phyloP scores from a whole-genome alignment of 1,140 invertebrate genomes.

The Drosophila miranda region DNA sequence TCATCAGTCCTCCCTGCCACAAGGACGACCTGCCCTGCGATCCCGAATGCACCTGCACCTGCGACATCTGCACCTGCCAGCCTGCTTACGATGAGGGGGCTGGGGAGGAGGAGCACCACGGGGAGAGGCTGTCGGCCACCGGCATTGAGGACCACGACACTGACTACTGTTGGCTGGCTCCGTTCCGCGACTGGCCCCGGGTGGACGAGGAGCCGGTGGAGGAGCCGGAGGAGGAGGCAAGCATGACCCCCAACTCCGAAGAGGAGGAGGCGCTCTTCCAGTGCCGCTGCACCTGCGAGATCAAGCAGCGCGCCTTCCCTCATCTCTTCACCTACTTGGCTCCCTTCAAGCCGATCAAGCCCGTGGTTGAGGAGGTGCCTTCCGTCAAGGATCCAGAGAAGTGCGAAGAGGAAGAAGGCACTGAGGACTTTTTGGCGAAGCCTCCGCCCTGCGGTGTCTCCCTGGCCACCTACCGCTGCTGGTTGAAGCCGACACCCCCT shows the following conservation, averaged over 20 bases:
- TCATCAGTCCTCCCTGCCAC: constrained; percentile 46
- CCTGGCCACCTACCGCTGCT: constrained; percentile 44
- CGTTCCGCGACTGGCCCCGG: constrained; percentile 34
- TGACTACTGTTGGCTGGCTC: constrained; percentile 59
- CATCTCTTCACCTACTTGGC: constrained; percentile 55
- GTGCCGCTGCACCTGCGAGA: constrained; percentile 37
- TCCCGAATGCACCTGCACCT: constrained; percentile 59
- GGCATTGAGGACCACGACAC: constrained; percentile 64
- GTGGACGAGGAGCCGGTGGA: background rate
- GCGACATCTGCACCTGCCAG: constrained; percentile 44
- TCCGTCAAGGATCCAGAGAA: background rate
- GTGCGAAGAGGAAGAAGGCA: background rate
- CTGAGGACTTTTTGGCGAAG: constrained; percentile 16
- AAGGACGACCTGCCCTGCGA: constrained; percentile 34
- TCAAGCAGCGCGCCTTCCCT: constrained; percentile 33
- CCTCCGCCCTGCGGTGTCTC: constrained; percentile 47
- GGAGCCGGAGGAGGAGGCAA: background rate
- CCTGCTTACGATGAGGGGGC: constrained; percentile 8
- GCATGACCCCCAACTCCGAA: background rate
- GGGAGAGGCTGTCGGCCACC: constrained; percentile 26
- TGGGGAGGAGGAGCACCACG: constrained; percentile 48
- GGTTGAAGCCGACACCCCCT: constrained; percentile 20
- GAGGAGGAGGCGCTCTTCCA: constrained; percentile 3
- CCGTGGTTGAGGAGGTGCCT: background rate
- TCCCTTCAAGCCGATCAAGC: constrained; percentile 26